These are phyloP conservation scores for Hylaeus anthracinus DNA, from an alignment of 1,140 invertebrate species.

Conservation along the genomic window DNA sequence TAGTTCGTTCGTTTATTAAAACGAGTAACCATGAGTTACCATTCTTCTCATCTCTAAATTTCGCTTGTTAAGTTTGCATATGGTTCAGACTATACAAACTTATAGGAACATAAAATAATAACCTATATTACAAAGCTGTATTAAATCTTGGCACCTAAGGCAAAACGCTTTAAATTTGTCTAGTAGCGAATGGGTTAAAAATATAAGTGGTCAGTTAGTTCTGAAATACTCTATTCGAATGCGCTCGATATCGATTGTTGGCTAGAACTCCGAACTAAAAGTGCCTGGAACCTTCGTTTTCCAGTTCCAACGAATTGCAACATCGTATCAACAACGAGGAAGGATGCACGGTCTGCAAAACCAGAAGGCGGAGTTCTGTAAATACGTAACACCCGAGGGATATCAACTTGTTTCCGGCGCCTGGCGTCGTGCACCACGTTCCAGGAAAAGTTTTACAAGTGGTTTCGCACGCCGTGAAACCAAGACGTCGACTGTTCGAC, in stretches of 20 bases:
- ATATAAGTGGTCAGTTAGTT: too few relatives aligned
- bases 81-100: too few relatives aligned
- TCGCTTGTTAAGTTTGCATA: too few relatives aligned
- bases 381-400: slow-evolving; percentile 45
- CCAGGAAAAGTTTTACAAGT: slow-evolving; percentile 47
- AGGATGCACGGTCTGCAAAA: slow-evolving; percentile 24
- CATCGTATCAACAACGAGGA: neutral
- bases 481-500: slow-evolving; percentile 6
- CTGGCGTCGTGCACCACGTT: slow-evolving; percentile 40
- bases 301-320: neutral
- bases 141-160: too few relatives aligned
- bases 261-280: neutral
- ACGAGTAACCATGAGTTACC: too few relatives aligned
- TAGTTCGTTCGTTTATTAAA: too few relatives aligned
- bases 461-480: slow-evolving; percentile 36
- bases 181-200: too few relatives aligned
- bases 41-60: too few relatives aligned
- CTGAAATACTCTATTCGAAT: too few relatives aligned
- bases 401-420: slow-evolving; percentile 19
- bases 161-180: too few relatives aligned
- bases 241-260: neutral
- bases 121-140: too few relatives aligned
- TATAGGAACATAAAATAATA: too few relatives aligned
- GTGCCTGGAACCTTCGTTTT: neutral
- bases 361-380: slow-evolving; percentile 40